A percentile compares a stretch with the other conserved stretches of the same genome.
These are phyloP conservation scores for Liodrosophila aerea DNA, from an alignment of 2,888 invertebrate species.

Conservation along the genomic window DNA sequence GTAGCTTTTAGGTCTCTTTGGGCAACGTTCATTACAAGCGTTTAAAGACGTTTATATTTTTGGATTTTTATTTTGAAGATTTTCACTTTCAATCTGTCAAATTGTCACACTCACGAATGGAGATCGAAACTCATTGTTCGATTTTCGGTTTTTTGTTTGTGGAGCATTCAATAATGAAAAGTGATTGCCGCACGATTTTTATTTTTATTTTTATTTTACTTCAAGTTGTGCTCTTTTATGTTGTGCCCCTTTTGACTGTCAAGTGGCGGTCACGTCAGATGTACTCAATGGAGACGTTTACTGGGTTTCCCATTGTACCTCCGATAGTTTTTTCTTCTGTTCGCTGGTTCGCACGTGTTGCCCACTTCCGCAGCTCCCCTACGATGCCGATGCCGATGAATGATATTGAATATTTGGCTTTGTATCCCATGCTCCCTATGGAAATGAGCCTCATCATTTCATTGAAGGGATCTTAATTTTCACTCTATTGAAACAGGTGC, in stretches of 20 bases:
- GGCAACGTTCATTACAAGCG: constrained; percentile 44
- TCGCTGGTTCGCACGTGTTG: constrained; percentile 55
- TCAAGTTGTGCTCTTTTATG: constrained; percentile 10
- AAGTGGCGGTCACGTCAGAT: constrained; percentile 45
- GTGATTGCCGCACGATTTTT: constrained; percentile 61
- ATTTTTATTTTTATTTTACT: constrained; percentile 34
- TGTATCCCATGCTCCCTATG: constrained; percentile 26
- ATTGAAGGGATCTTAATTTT: constrained; percentile 37
- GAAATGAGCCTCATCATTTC: constrained; percentile 32
- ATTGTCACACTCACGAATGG: constrained; percentile 61
- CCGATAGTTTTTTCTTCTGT: constrained; percentile 5
- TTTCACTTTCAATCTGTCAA: constrained; percentile 75
- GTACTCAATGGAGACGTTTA: constrained; percentile 23
- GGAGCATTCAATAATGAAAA: constrained; percentile 60
- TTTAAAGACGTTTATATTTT: constrained; percentile 55
- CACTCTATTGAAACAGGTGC: constrained; percentile 47
- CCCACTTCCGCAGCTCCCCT: constrained; percentile 53
- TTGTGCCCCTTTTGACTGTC: constrained; percentile 27
- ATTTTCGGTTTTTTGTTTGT: constrained; percentile 30
- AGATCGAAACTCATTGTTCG: constrained; percentile 46
- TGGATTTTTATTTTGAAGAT: constrained; percentile 35
- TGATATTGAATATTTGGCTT: constrained; percentile 26
- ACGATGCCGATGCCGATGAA: constrained; percentile 29
- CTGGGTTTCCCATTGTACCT: constrained; percentile 11
- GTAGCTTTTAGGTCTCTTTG: constrained; percentile 4